Base-by-base conservation (phyloP, 92 coral and sea anemone species). In the Paramuricea clavata region DNA sequence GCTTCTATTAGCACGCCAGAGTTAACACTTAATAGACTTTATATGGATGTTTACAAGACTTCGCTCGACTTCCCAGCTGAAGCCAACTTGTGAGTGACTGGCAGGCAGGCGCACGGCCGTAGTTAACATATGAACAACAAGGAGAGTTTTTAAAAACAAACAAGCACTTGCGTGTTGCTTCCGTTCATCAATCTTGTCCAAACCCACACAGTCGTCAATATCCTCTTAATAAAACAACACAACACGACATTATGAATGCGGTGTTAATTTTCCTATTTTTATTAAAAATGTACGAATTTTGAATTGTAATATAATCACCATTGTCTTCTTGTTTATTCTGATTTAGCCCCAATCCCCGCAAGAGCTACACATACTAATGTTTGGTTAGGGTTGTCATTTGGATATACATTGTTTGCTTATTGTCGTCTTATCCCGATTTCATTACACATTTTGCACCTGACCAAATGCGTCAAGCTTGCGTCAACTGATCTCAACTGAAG, bases 21-120 rank as follows among this genome's bases (percentile, higher is more conserved):
- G 17, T 47, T 12, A 47, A 6, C 52, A 47, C 1, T 12, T 36
- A n/a, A n/a, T n/a, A n/a, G n/a, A 36, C 8, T n/a, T n/a, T n/a
- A 36, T 36, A 8, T 36, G 3, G 42, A 36, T 19, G 62, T 10
- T 19, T 54, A 21, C 62, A 54, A 54, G 17, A 19, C 62, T 54
- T 54, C 62, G 62, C 27, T 54, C 27, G 23, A 54, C 62, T 54
- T 54, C 62, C 62, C 62, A 54, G 62, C 62, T 54, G 62, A 47
- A 47, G 10, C 62, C 6, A 54, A 9, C 62, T 19, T 21, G 62
- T n/a, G n/a, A n/a, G n/a, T n/a, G n/a, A n/a, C n/a, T n/a, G n/a
- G n/a, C n/a, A n/a, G n/a, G n/a, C n/a, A n/a, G n/a, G n/a, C n/a
- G n/a, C n/a, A n/a, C n/a, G n/a, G n/a, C n/a, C n/a, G n/a, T n/a